These are phyloP conservation scores for Diorhabda sublineata DNA, from an alignment of 1,140 invertebrate genomes.

Conservation along the genomic window DNA sequence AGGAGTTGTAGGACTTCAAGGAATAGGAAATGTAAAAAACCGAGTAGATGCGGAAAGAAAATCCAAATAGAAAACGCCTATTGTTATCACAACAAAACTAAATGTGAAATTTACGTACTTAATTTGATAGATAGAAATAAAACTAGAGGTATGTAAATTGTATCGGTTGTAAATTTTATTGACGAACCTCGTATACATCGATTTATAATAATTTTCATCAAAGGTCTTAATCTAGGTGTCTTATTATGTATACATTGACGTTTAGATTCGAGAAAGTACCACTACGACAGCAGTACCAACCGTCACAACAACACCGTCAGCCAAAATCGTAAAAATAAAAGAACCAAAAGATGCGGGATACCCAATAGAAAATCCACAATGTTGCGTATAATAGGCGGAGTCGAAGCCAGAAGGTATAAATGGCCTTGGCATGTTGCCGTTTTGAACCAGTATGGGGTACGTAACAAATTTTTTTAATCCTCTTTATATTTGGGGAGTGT, in stretches of 20 bases:
- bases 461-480: constrained; percentile 3
- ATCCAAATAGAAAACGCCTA: constrained; percentile 75
- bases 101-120: constrained; percentile 72
- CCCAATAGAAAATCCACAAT: constrained; percentile 45
- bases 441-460: constrained; percentile 73
- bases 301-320: constrained; percentile 21
- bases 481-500: too few species aligned
- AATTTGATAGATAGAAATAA: constrained; percentile 30
- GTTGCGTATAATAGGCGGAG: constrained; percentile 82
- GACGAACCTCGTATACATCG: too few species aligned
- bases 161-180: too few species aligned
- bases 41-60: constrained; percentile 65
- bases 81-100: constrained; percentile 76
- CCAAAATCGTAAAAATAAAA: constrained; percentile 13
- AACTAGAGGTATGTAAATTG: background rate
- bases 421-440: constrained; percentile 95
- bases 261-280: constrained; percentile 29
- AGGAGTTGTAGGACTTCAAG: constrained; percentile 48
- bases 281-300: constrained; percentile 27
- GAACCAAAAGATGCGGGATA: constrained; percentile 28
- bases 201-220: too few species aligned
- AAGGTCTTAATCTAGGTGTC: too few species aligned
- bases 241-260: too few species aligned
- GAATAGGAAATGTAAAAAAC: constrained; percentile 66
- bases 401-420: constrained; percentile 66